Conservation (phyloP, 2,888 invertebrate species). For the Pteria penguin region DNA sequence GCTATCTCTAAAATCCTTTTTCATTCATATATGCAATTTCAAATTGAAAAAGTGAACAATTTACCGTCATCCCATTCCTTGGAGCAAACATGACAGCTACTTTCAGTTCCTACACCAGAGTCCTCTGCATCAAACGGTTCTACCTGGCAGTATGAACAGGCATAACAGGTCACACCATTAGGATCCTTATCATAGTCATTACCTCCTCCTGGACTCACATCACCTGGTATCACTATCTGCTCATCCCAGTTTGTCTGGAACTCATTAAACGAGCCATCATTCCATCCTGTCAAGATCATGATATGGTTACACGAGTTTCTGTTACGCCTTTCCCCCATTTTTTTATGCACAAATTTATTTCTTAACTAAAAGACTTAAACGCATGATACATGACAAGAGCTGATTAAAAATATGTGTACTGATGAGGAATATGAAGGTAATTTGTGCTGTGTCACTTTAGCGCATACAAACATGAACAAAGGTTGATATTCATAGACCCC, state of each 20-base stretch:
- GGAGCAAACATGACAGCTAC: conserved; percentile 60
- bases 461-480: too few relatives aligned
- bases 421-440: too few relatives aligned
- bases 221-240: conserved; percentile 57
- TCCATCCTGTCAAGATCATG: conserved; percentile 56
- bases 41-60: too few relatives aligned
- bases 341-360: not conserved
- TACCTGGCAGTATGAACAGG: conserved; percentile 54
- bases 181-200: conserved; percentile 54
- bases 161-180: conserved; percentile 56
- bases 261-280: conserved; percentile 59
- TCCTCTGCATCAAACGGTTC: conserved; percentile 56
- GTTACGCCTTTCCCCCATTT: too few relatives aligned
- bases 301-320: too few relatives aligned
- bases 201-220: conserved; percentile 51
- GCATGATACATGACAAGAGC: not conserved
- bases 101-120: conserved; percentile 40
- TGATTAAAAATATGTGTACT: too few relatives aligned
- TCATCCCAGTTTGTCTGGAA: conserved; percentile 60
- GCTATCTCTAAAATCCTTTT: too few relatives aligned
- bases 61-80: conserved; percentile 61
- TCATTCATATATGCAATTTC: too few relatives aligned
- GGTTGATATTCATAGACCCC: too few relatives aligned
- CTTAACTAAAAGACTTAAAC: not conserved
- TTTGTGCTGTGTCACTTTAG: too few relatives aligned